Percentiles rank a stretch among this genome's conserved stretches.
phyloP scores from a whole-genome alignment of 2,797 vertebrate species.

The Pyrrhura leucotis region DNA sequence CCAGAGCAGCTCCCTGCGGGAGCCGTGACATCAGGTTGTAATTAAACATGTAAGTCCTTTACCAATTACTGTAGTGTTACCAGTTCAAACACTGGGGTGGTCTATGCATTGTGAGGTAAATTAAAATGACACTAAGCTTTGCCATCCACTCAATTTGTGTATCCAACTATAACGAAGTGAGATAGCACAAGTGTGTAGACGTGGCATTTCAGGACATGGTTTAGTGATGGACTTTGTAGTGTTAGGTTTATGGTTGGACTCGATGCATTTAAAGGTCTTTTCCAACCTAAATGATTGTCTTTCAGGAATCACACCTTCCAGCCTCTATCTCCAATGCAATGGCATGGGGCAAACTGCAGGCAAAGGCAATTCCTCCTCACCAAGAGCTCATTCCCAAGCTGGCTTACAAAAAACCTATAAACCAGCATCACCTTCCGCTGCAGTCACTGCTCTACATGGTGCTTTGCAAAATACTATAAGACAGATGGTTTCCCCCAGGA shows the following conservation, averaged over 20 bases:
- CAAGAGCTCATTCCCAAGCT: not conserved
- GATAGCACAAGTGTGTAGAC: not conserved
- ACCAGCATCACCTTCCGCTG: not conserved
- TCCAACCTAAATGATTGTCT: not conserved
- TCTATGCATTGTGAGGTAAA: not conserved
- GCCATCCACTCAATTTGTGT: not conserved
- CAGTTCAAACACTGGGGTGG: not conserved
- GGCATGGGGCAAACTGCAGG: not conserved
- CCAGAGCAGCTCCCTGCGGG: not conserved
- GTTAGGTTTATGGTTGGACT: not conserved
- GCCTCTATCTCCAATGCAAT: accelerated
- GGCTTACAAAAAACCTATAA: not conserved
- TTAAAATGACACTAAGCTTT: not conserved
- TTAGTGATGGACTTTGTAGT: not conserved
- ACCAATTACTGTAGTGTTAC: not conserved
- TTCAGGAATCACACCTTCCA: not conserved
- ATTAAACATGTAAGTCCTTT: not conserved
- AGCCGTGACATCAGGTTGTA: not conserved
- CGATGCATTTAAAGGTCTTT: not conserved
- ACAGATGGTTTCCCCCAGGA: not conserved
- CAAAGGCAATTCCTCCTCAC: not conserved
- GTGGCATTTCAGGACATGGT: not conserved
- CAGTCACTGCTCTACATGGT: not conserved
- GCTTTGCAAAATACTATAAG: not conserved
- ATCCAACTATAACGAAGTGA: not conserved